Evolutionary conservation across 2,888 invertebrate species (phyloP).

Genomic region (Limnephilus marmoratus): DNA sequence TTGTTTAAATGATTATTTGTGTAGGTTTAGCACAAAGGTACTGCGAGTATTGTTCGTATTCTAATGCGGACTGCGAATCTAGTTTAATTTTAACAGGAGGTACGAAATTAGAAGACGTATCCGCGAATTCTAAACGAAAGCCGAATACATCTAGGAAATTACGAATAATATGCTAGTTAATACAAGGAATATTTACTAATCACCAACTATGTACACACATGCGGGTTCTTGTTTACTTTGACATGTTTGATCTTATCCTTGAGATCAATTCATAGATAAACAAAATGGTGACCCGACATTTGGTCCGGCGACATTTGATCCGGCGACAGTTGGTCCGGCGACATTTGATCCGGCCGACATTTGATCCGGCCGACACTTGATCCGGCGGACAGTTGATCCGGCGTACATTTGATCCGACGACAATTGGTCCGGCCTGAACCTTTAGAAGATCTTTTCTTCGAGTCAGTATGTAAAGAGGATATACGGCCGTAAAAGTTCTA

Average conservation of each 20-base stretch:
- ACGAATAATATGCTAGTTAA: neutral
- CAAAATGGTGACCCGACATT: too few relatives aligned
- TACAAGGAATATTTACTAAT: neutral
- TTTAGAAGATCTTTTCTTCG: too few relatives aligned
- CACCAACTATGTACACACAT: neutral
- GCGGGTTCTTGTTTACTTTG: neutral
- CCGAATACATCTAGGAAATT: neutral
- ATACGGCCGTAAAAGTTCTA: too few relatives aligned
- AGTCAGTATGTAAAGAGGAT: too few relatives aligned
- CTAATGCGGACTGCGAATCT: neutral
- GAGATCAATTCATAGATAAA: neutral
- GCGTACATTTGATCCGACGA: too few relatives aligned
- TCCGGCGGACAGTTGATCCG: too few relatives aligned
- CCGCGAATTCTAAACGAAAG: neutral
- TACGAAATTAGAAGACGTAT: neutral
- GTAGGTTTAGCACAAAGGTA: neutral
- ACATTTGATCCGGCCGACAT: too few relatives aligned
- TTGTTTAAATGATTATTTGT: slow-evolving; percentile 2
- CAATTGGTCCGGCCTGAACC: too few relatives aligned
- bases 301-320: too few relatives aligned
- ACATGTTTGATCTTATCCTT: neutral
- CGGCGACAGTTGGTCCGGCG: too few relatives aligned
- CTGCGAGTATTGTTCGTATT: neutral
- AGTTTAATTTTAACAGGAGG: neutral
- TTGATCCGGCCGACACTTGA: too few relatives aligned